phyloP scores from a whole-genome alignment of 2,888 invertebrate species.

The Lasius platythorax region DNA sequence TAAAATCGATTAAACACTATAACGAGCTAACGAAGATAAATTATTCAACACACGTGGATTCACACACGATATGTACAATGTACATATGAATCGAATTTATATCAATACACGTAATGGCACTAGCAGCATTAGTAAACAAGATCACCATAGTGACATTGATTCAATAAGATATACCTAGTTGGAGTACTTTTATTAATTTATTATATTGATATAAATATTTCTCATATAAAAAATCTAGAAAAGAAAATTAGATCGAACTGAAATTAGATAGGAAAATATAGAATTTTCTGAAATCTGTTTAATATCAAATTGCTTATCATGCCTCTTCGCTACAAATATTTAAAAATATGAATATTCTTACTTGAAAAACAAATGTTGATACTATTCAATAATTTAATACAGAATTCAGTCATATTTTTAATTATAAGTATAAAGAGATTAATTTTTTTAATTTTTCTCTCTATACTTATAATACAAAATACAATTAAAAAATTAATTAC shows the following conservation, averaged over 20 bases:
- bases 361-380: not conserved
- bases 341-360: not conserved
- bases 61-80: not conserved
- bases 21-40: not conserved
- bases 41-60: not conserved
- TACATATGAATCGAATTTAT: not conserved
- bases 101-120: constrained; percentile 14
- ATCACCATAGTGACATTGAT: constrained; percentile 28
- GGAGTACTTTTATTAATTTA: not conserved
- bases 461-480: not conserved
- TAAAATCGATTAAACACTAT: not conserved
- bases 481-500: not conserved
- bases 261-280: not conserved
- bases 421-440: constrained; percentile 2
- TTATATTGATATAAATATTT: not conserved
- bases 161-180: not conserved
- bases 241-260: not conserved
- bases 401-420: not conserved
- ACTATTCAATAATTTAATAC: not conserved
- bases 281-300: not conserved
- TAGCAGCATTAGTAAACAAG: constrained; percentile 14
- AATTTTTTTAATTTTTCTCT: not conserved
- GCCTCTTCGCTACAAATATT: not conserved
- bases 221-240: not conserved
- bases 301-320: not conserved